Evolutionary conservation across 2,113 vertebrate species (phyloP).

Genomic region (Hyperopisus bebe): DNA sequence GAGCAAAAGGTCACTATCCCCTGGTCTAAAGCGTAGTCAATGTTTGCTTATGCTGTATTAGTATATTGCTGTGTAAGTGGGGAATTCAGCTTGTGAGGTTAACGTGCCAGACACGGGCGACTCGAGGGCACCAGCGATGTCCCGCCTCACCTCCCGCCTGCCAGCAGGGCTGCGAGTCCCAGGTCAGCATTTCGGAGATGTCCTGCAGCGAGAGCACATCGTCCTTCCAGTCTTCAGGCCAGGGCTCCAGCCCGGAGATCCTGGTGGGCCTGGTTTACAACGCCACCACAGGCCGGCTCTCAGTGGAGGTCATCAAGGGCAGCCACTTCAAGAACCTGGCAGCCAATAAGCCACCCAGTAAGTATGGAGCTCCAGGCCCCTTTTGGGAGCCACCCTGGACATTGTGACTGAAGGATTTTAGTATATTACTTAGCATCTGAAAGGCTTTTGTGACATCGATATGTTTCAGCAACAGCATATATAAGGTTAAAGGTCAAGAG

Average conservation of each 20-base stretch:
- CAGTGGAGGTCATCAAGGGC: constrained; percentile 97
- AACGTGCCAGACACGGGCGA: neutral
- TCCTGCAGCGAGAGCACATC: constrained; percentile 88
- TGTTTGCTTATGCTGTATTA: neutral
- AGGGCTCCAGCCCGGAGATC: constrained; percentile 85
- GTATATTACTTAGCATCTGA: neutral
- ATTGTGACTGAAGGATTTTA: neutral
- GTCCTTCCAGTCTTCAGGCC: constrained; percentile 87
- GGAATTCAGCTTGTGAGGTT: neutral
- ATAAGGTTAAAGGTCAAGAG: neutral
- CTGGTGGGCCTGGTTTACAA: constrained; percentile 93
- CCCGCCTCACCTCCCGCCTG: constrained; percentile 16
- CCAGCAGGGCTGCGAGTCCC: constrained; percentile 84
- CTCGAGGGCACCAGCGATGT: neutral
- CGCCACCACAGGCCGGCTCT: constrained; percentile 91
- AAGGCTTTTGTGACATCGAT: neutral
- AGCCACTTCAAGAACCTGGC: constrained; percentile 97
- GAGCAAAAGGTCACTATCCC: neutral
- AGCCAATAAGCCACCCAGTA: constrained; percentile 96
- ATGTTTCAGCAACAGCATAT: neutral
- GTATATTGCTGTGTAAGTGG: neutral
- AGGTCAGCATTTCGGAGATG: constrained; percentile 83
- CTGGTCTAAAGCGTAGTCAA: neutral
- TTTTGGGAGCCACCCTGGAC: neutral
- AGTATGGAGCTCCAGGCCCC: constrained; percentile 53